These are phyloP conservation scores for Belgica antarctica DNA, from an alignment of 2,888 invertebrate genomes.

Conservation along the genomic window DNA sequence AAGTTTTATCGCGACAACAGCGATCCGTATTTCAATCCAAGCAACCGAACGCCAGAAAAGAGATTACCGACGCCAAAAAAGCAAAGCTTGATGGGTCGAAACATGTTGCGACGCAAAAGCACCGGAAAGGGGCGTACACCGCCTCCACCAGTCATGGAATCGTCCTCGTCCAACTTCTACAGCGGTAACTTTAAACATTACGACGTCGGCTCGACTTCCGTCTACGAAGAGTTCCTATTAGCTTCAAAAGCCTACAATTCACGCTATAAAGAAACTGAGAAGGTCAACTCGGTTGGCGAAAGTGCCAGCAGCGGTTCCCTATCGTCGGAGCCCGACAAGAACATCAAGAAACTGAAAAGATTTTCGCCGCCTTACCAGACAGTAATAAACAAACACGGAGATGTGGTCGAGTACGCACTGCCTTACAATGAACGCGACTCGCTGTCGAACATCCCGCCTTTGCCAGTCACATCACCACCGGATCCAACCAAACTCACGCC, in stretches of 20 bases:
- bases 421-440: conserved; percentile 47
- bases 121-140: conserved; percentile 45
- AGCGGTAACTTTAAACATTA: conserved; percentile 40
- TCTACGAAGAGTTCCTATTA: conserved; percentile 32
- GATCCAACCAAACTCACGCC: background rate
- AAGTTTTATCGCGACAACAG: conserved; percentile 47
- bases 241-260: conserved; percentile 33
- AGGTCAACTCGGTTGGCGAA: conserved; percentile 37
- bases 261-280: conserved; percentile 27
- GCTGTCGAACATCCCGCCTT: conserved; percentile 14
- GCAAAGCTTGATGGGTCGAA: conserved; percentile 8
- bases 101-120: background rate
- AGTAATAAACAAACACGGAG: conserved; percentile 48
- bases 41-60: background rate
- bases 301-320: conserved; percentile 33
- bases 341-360: conserved; percentile 9
- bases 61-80: conserved; percentile 13
- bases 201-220: conserved; percentile 26
- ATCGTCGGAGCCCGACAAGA: conserved; percentile 12
- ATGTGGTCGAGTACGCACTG: conserved; percentile 48
- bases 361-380: conserved; percentile 47
- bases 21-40: conserved; percentile 46
- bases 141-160: conserved; percentile 15
- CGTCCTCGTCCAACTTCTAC: background rate
- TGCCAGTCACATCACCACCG: background rate